These are phyloP conservation scores for Acronicta alni DNA, from an alignment of 2,888 invertebrate genomes.

Conservation along the genomic window DNA sequence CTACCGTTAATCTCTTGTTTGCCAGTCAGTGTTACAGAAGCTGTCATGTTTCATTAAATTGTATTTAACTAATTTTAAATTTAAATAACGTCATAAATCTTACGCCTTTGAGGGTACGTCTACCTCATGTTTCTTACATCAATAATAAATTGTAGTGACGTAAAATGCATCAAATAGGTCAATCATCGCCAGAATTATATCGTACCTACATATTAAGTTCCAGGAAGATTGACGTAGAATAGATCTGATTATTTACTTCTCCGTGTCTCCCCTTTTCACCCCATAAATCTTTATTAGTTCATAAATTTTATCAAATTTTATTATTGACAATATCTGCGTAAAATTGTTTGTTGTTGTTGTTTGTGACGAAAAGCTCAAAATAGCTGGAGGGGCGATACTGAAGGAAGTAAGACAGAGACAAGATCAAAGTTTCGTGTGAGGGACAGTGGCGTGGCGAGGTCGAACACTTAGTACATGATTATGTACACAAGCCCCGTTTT, in stretches of 20 bases:
- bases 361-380: slow-evolving; percentile 2
- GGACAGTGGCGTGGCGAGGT: background rate
- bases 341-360: slow-evolving; percentile 35
- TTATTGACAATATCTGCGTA: slow-evolving; percentile 26
- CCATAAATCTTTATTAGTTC: slow-evolving; percentile 1
- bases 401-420: slow-evolving; percentile 4
- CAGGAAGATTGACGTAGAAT: no score
- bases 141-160: no score
- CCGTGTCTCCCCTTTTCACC: background rate
- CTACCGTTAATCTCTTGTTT: slow-evolving; percentile 48
- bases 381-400: background rate
- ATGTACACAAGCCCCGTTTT: slow-evolving; percentile 1
- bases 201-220: no score
- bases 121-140: no score
- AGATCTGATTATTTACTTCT: background rate
- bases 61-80: background rate
- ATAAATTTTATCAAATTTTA: slow-evolving; percentile 17
- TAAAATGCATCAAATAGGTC: no score
- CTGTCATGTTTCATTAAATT: slow-evolving; percentile 6
- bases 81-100: background rate
- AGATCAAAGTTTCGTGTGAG: background rate
- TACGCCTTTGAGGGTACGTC: background rate
- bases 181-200: no score
- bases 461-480: background rate
- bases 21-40: slow-evolving; percentile 18